Evolutionary conservation across 2,888 invertebrate species (phyloP), one percentile per base, ranked within the genome.

Genomic region (Philhelius pedissequus): DNA sequence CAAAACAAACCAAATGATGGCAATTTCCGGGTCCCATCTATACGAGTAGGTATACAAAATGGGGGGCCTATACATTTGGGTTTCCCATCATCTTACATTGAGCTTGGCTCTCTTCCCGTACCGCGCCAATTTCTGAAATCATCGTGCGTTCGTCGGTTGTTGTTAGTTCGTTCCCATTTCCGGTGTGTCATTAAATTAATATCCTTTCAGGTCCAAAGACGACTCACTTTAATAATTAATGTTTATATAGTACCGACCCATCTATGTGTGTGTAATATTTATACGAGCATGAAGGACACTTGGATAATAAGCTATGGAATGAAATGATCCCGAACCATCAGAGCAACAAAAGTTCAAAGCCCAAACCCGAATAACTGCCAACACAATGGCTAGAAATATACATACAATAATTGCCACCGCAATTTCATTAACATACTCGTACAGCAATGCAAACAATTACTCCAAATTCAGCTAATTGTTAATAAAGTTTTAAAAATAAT

Each of bases 161-260:
- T n/a, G n/a, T n/a, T n/a, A n/a, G 68, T 80, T 80, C 40, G 48
- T 75, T 68, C 71, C 75, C 84, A 80, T 80, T 84, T 84, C 80
- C 75, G 75, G 68, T 70, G 80, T 64, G 48, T 71, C 76, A 76
- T 84, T 80, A 84, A 84, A 80, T 80, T 76, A 84, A 84, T 84
- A 84, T 84, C 84, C 80, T 76, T 76, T 73, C 84, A 76, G 75
- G 75, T 68, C 75, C 76, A 80, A 84, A 76, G 84, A 84, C 52
- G 75, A 76, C 80, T 84, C 80, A 80, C 75, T 84, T 84, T 62
- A 84, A 84, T 84, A 84, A 80, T 80, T 75, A 76, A 80, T 80
- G 70, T 69, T n/a, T 54, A 18, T 30, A 9, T 40, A 48, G n/a
- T n/a, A n/a, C n/a, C n/a, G n/a, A n/a, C n/a, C n/a, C n/a, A n/a